These are phyloP conservation scores for Cephalopholis sonnerati DNA, from an alignment of 2,113 vertebrate genomes.

Conservation along the genomic window DNA sequence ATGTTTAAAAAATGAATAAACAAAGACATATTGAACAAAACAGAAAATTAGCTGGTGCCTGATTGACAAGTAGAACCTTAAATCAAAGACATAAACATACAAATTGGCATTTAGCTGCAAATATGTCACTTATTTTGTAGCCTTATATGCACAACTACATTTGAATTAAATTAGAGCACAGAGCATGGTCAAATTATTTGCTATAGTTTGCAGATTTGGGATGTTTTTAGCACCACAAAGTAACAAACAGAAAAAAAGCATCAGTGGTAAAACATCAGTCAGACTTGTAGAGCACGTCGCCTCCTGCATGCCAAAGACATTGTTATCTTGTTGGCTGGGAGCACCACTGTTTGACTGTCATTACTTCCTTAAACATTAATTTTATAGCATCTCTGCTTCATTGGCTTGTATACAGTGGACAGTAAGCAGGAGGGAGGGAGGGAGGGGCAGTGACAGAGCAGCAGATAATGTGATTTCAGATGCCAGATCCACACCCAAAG, in stretches of 20 bases:
- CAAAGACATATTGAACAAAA: neutral
- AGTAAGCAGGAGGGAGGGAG: neutral
- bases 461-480: constrained; percentile 37
- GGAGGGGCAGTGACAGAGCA: constrained; percentile 7
- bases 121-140: neutral
- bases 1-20: neutral
- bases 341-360: constrained; percentile 34
- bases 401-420: constrained; percentile 27
- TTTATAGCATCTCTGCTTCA: constrained; percentile 41
- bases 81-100: neutral
- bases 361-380: constrained; percentile 47
- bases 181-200: neutral
- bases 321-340: constrained; percentile 41
- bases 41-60: too few relatives aligned
- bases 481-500: constrained; percentile 25
- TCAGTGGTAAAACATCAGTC: constrained; percentile 5
- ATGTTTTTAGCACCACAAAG: constrained; percentile 1
- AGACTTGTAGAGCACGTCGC: constrained; percentile 13
- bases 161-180: neutral
- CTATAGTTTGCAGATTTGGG: neutral
- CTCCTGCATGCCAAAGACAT: constrained; percentile 22
- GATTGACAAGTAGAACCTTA: neutral
- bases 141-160: neutral
- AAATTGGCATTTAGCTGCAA: neutral
- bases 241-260: neutral